Evolutionary conservation across 1,140 invertebrate species (phyloP).

Genomic region (Caenorhabditis remanei): DNA sequence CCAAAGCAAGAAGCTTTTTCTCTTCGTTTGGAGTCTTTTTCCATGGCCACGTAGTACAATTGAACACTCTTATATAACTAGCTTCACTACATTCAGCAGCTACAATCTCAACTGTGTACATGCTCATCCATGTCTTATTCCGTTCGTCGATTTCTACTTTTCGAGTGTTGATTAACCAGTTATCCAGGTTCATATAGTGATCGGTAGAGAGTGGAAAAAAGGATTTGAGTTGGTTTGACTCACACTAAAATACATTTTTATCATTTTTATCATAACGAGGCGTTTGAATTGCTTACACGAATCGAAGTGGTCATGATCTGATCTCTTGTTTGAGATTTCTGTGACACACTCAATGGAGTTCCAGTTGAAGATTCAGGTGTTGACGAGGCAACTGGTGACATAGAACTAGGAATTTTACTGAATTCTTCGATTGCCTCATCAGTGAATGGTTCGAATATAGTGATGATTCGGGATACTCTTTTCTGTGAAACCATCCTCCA

Average conservation of each 20-base stretch:
- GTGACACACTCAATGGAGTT: not conserved
- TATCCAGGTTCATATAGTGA: constrained; percentile 29
- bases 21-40: constrained; percentile 24
- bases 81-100: constrained; percentile 15
- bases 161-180: constrained; percentile 21
- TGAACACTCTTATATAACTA: constrained; percentile 9
- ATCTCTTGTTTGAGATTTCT: constrained; percentile 3
- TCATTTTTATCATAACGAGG: not conserved
- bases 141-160: constrained; percentile 7
- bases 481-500: constrained; percentile 21
- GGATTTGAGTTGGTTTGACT: not conserved
- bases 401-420: not conserved
- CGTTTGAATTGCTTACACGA: not conserved
- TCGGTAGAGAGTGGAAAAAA: constrained; percentile 10
- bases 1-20: constrained; percentile 3
- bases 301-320: not conserved
- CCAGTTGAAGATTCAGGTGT: too few species aligned
- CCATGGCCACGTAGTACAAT: constrained; percentile 33
- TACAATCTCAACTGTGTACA: constrained; percentile 7
- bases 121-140: not conserved
- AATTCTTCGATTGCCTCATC: constrained; percentile 36
- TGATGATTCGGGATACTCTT: constrained; percentile 15
- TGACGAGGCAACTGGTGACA: not conserved
- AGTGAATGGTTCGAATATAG: constrained; percentile 21
- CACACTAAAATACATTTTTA: not conserved